phyloP scores from a whole-genome alignment of 2,888 invertebrate species.

The Parnassius orleans region DNA sequence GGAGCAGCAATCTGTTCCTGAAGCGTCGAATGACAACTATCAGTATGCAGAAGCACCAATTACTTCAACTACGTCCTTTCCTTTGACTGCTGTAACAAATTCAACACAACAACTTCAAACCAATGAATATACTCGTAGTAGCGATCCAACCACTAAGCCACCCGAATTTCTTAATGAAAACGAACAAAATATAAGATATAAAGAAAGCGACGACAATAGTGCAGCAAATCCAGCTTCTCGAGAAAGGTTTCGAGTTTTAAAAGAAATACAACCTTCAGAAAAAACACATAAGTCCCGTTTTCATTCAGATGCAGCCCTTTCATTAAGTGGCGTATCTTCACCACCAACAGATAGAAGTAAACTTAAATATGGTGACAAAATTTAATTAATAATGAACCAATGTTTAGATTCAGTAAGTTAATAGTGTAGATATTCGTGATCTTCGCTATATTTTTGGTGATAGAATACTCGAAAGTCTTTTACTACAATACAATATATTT shows the following conservation, averaged over 20 bases:
- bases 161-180: constrained; percentile 2
- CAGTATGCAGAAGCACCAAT: constrained; percentile 62
- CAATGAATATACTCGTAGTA: constrained; percentile 37
- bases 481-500: constrained; percentile 41
- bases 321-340: constrained; percentile 15
- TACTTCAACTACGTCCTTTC: constrained; percentile 42
- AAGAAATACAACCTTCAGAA: constrained; percentile 27
- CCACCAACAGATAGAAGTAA: constrained; percentile 48
- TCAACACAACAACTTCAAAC: constrained; percentile 35
- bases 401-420: constrained; percentile 38
- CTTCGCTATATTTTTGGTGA: constrained; percentile 46
- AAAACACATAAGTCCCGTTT: constrained; percentile 27
- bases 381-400: constrained; percentile 48
- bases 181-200: constrained; percentile 6
- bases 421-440: constrained; percentile 46
- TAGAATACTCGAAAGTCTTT: constrained; percentile 39
- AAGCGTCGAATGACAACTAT: constrained; percentile 65
- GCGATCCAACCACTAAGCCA: constrained; percentile 34
- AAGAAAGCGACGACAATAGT: constrained; percentile 26
- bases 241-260: constrained; percentile 24
- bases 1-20: constrained; percentile 53
- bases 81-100: constrained; percentile 42
- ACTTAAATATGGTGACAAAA: constrained; percentile 73
- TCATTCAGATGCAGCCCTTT: constrained; percentile 33
- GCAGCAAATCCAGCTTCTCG: constrained; percentile 36